These are phyloP conservation scores for Linnaemya tessellans DNA, from an alignment of 2,888 invertebrate species.

Conservation along the genomic window DNA sequence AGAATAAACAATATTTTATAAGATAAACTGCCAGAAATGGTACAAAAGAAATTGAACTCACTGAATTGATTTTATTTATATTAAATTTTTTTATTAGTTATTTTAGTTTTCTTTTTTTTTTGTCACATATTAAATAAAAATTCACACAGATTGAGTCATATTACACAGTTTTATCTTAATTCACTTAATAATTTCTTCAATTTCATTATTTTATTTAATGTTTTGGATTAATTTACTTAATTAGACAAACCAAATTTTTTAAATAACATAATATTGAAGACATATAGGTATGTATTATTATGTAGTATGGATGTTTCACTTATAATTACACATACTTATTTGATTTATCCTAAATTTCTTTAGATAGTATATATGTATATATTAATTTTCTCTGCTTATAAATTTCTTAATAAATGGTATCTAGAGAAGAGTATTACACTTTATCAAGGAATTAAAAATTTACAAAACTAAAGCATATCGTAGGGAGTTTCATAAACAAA, in stretches of 20 bases:
- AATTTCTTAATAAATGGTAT: not conserved
- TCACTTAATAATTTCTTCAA: constrained; percentile 6
- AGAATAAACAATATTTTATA: too few species aligned
- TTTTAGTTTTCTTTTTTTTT: constrained; percentile 16
- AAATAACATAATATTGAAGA: not conserved
- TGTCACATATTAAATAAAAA: constrained; percentile 66
- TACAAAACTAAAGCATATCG: constrained; percentile 14
- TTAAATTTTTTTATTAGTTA: constrained; percentile 23
- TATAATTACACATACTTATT: constrained; percentile 13
- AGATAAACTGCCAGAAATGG: not conserved
- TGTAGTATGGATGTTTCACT: not conserved
- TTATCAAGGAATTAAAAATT: not conserved
- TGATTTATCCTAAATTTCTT: constrained; percentile 6
- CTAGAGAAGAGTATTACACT: not conserved
- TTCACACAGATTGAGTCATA: constrained; percentile 61
- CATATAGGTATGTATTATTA: not conserved
- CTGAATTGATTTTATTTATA: constrained; percentile 54
- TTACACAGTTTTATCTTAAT: constrained; percentile 42
- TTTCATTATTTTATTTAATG: constrained; percentile 11
- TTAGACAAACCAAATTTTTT: not conserved
- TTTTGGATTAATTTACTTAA: constrained; percentile 38
- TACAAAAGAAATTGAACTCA: constrained; percentile 15
- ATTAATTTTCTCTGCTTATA: not conserved
- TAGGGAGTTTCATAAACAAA: not conserved
- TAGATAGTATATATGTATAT: constrained; percentile 5